Percentiles rank a stretch among this genome's conserved stretches.
These are phyloP conservation scores for Panulirus ornatus DNA, from an alignment of 1,140 invertebrate genomes.

Conservation along the genomic window DNA sequence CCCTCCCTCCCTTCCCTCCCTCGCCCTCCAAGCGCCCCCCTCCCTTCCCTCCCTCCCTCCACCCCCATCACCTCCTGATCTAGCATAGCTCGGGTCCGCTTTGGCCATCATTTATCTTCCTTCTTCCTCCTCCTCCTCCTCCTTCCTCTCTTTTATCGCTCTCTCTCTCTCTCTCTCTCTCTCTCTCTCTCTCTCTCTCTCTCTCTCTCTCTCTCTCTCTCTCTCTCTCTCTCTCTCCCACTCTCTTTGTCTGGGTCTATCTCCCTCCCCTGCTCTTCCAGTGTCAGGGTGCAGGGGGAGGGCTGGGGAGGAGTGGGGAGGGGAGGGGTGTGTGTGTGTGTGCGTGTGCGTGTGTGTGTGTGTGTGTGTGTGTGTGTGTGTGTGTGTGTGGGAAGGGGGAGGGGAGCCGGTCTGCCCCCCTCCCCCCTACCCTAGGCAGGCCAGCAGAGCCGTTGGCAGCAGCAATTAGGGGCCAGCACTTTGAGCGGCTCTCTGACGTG, in stretches of 20 bases:
- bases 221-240: neutral
- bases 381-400: neutral
- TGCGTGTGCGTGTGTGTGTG: too few relatives aligned
- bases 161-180: neutral
- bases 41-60: too few relatives aligned
- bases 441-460: neutral
- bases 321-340: too few relatives aligned
- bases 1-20: neutral
- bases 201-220: neutral
- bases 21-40: too few relatives aligned
- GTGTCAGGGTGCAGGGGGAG: neutral
- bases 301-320: neutral
- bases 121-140: neutral
- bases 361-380: too few relatives aligned
- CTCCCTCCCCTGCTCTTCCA: neutral
- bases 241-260: too few relatives aligned
- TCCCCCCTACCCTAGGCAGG: neutral
- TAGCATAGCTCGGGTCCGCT: too few relatives aligned
- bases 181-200: neutral
- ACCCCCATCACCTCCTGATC: too few relatives aligned
- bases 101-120: too few relatives aligned
- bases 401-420: neutral
- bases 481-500: constrained; percentile 13
- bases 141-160: neutral
- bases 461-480: constrained; percentile 11